Base-by-base conservation (phyloP, 2,888 invertebrate genomes). In the Callimorpha dominula region DNA sequence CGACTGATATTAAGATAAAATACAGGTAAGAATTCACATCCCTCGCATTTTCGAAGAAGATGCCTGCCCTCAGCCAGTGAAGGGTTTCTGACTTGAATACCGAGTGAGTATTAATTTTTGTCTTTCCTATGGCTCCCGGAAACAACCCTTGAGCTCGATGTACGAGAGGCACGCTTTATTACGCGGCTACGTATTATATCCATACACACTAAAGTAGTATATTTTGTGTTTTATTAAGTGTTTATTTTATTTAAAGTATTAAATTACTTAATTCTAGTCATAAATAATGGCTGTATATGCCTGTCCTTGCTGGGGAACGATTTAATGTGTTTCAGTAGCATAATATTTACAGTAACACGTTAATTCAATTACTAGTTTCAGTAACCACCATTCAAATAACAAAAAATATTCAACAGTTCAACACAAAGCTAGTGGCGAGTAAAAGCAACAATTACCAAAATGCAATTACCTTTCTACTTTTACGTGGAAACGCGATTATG, bases 381-480 rank as follows among this genome's bases (percentile, higher is more conserved):
- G 46, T 64, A 7, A 63, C 52, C 31, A 54, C 20, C 12, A 63
- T 50, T 71, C n/a, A 46, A 72, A 65, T 40, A 63, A 68, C 72
- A 62, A n/a, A 68, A 31, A 67, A 66, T 54, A 70, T 65, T 65
- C 49, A 64, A 57, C 54, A 54, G 66, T 65, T 65, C 49, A 46
- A 63, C 62, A 64, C 17, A 66, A 71, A 62, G 62, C 50, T 52
- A 15, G 60, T 62, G 42, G 52, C 66, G 20, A 62, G 66, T 71
- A 71, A 71, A 71, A 71, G 67, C 66, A 71, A 67, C 71, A 67
- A 64, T 68, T 71, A 63, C 54, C 52, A 57, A 70, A 72, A 68
- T 49, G 62, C 62, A 65, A 63, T 46, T 88, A 89, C 87, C 88
- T 86, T 86, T 82, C 69, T 82, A 83, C 80, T 81, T 85, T 81